Percentiles rank a stretch among this genome's conserved stretches.
Evolutionary conservation across 1,140 invertebrate genomes (phyloP).

Genomic region (Patella vulgata): DNA sequence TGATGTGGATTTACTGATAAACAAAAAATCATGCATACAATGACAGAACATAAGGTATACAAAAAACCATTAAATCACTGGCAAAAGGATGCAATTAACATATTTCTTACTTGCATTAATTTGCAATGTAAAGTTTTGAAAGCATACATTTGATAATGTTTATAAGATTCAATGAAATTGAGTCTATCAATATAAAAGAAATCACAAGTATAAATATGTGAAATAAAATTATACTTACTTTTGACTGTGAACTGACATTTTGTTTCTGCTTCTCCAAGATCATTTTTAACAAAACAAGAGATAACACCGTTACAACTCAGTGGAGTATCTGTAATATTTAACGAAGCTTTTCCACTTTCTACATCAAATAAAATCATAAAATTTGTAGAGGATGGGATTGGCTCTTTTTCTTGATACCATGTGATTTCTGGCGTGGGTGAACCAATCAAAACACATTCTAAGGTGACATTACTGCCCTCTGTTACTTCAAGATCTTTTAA

Average conservation of each 20-base stretch:
- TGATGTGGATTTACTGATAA: no score
- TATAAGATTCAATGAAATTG: no score
- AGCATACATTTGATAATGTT: no score
- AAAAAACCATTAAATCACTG: no score
- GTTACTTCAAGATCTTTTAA: constrained; percentile 39
- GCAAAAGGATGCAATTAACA: no score
- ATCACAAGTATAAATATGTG: no score
- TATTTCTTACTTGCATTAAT: no score
- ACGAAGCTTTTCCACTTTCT: constrained; percentile 33
- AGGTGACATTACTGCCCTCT: constrained; percentile 36
- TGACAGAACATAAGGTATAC: no score
- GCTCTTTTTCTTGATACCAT: constrained; percentile 45
- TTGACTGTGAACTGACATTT: constrained; percentile 32
- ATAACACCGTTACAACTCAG: constrained; percentile 38
- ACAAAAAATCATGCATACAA: no score
- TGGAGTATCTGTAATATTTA: constrained; percentile 30
- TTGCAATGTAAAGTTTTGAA: no score
- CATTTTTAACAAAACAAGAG: constrained; percentile 45
- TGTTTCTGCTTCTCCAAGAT: constrained; percentile 45
- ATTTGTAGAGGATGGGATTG: constrained; percentile 13
- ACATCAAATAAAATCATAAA: constrained; percentile 36
- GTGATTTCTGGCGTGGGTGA: constrained; percentile 34
- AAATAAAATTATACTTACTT: constrained; percentile 36
- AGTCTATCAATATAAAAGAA: no score
- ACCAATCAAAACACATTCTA: constrained; percentile 41